Conservation (phyloP, 2,888 invertebrate genomes). For the Schizotus pectinicornis region DNA sequence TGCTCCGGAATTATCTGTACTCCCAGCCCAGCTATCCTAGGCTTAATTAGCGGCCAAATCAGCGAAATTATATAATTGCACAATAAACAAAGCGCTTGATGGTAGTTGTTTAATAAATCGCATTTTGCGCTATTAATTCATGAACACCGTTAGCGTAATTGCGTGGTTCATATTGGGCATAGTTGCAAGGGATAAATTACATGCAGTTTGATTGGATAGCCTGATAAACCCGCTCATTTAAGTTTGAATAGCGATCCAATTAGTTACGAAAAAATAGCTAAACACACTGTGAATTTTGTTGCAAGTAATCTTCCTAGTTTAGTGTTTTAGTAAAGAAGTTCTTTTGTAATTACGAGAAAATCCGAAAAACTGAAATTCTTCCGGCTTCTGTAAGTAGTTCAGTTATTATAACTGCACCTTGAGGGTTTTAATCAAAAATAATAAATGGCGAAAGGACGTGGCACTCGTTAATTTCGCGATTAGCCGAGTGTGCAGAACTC, state of each 20-base stretch:
- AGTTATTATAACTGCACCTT: too few species aligned
- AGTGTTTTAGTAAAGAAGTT: too few species aligned
- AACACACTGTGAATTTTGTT: too few species aligned
- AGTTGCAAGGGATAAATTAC: slow-evolving; percentile 27
- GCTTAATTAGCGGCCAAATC: too few species aligned
- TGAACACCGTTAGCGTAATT: slow-evolving; percentile 28
- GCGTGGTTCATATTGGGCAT: slow-evolving; percentile 21
- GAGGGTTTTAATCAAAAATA: not conserved
- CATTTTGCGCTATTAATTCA: slow-evolving; percentile 24
- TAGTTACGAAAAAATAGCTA: slow-evolving; percentile 27
- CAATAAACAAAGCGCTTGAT: slow-evolving; percentile 20
- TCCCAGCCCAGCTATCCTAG: too few species aligned
- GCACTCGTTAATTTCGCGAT: slow-evolving; percentile 34
- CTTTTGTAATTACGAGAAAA: too few species aligned
- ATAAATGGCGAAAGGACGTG: slow-evolving; percentile 34
- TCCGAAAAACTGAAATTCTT: too few species aligned
- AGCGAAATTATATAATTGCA: slow-evolving; percentile 7
- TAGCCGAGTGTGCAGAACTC: slow-evolving; percentile 29
- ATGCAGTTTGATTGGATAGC: slow-evolving; percentile 24
- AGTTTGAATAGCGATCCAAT: slow-evolving; percentile 29
- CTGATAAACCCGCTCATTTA: slow-evolving; percentile 28
- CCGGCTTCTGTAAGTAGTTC: too few species aligned
- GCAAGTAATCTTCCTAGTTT: too few species aligned
- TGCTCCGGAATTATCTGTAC: too few species aligned
- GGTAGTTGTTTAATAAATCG: slow-evolving; percentile 24